phyloP scores from a whole-genome alignment of 2,888 invertebrate genomes.

The Polylopha cassiicola region DNA sequence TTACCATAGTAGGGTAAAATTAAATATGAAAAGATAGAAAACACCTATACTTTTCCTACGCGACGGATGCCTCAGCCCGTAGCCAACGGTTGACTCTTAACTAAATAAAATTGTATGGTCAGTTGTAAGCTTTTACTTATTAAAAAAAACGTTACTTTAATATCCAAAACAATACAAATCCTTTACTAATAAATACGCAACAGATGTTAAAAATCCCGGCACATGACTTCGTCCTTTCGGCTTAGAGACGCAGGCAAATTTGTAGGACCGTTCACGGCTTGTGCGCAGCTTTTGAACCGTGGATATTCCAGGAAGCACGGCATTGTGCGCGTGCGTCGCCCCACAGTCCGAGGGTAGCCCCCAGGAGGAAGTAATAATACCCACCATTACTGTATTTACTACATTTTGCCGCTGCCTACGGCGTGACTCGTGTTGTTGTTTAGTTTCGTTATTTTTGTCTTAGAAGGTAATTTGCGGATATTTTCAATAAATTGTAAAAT shows the following conservation, averaged over 20 bases:
- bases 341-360: constrained; percentile 32
- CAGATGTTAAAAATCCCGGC: not conserved
- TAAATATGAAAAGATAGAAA: too few relatives aligned
- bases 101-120: too few relatives aligned
- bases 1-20: too few relatives aligned
- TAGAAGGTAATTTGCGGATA: constrained; percentile 16
- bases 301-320: constrained; percentile 50
- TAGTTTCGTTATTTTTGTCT: constrained; percentile 16
- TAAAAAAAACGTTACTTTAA: too few relatives aligned
- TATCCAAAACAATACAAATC: too few relatives aligned
- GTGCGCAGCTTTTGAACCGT: constrained; percentile 35
- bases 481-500: constrained; percentile 2
- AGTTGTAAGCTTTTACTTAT: too few relatives aligned
- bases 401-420: constrained; percentile 18
- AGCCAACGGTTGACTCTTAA: too few relatives aligned
- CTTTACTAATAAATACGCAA: too few relatives aligned
- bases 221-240: constrained; percentile 8
- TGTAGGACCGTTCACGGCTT: constrained; percentile 24
- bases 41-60: too few relatives aligned
- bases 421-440: constrained; percentile 22
- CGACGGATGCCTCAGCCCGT: too few relatives aligned
- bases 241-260: constrained; percentile 22
- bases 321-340: constrained; percentile 39
- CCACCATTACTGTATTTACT: constrained; percentile 21
- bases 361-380: constrained; percentile 28